phyloP scores from a whole-genome alignment of 2,113 vertebrate genomes.

The Larimichthys polyactis region DNA sequence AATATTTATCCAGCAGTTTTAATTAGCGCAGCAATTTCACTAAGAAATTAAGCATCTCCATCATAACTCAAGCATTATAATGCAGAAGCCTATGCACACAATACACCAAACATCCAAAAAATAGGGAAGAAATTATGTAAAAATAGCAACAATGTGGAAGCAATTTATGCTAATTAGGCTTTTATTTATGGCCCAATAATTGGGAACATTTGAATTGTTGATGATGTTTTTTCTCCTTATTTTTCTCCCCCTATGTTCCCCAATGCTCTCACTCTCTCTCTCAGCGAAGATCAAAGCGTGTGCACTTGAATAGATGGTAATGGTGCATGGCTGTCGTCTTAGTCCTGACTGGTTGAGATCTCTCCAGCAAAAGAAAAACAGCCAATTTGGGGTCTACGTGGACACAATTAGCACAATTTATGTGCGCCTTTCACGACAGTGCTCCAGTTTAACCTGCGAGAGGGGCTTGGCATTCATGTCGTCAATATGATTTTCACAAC shows the following conservation, averaged over 20 bases:
- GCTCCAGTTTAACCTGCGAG: slow-evolving; percentile 66
- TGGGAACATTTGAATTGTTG: slow-evolving; percentile 86
- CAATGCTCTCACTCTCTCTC: slow-evolving; percentile 72
- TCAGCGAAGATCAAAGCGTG: slow-evolving; percentile 85
- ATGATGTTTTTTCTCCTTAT: slow-evolving; percentile 82
- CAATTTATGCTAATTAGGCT: slow-evolving; percentile 88
- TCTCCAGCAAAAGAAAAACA: slow-evolving; percentile 62
- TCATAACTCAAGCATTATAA: slow-evolving; percentile 74
- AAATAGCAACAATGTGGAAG: slow-evolving; percentile 86
- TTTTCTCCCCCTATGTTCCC: slow-evolving; percentile 56
- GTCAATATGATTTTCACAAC: slow-evolving; percentile 61
- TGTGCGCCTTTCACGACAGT: slow-evolving; percentile 57
- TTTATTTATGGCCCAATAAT: slow-evolving; percentile 85
- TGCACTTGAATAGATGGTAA: slow-evolving; percentile 81
- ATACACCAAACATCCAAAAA: slow-evolving; percentile 25
- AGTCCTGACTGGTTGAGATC: slow-evolving; percentile 71
- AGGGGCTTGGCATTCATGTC: slow-evolving; percentile 45
- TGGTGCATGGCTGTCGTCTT: slow-evolving; percentile 76
- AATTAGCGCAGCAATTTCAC: slow-evolving; percentile 81
- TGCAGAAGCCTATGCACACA: slow-evolving; percentile 52
- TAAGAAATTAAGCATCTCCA: slow-evolving; percentile 80
- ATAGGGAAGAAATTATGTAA: slow-evolving; percentile 61
- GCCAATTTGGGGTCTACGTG: slow-evolving; percentile 69
- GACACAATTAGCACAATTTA: slow-evolving; percentile 79
- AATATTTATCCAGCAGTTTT: slow-evolving; percentile 83